Conservation (phyloP, 23 tunicate species). For the Trididemnum clinides region DNA sequence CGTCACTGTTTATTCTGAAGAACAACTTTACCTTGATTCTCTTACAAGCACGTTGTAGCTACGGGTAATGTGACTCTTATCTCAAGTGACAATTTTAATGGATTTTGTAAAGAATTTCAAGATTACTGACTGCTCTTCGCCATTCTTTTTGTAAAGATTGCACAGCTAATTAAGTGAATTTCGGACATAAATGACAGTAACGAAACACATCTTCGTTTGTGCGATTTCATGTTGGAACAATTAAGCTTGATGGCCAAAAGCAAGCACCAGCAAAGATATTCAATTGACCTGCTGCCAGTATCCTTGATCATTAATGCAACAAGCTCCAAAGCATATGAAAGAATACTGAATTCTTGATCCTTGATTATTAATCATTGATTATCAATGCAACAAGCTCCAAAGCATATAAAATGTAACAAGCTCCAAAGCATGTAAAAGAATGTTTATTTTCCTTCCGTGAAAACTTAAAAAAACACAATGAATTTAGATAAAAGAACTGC, state of each 20-base stretch:
- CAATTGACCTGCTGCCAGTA: background rate
- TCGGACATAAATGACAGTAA: background rate
- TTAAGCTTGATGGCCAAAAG: background rate
- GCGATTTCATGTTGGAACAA: background rate
- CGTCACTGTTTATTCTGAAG: background rate
- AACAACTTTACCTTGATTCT: background rate
- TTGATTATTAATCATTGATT: background rate
- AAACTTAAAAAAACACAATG: background rate
- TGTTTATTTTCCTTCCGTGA: background rate
- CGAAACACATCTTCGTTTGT: background rate
- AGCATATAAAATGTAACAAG: too few relatives aligned
- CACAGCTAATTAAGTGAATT: background rate
- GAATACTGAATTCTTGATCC: too few relatives aligned
- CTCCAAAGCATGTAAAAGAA: background rate
- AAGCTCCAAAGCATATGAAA: too few relatives aligned
- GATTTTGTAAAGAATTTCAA: background rate
- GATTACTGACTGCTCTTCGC: background rate
- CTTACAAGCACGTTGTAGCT: background rate
- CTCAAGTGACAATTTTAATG: background rate
- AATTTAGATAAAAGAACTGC: background rate
- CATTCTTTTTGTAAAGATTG: background rate
- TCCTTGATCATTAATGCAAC: background rate
- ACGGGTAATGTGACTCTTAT: background rate
- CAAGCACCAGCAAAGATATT: slow-evolving; percentile 4
- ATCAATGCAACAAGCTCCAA: background rate